Percentiles rank a stretch among this genome's conserved stretches.
These are phyloP conservation scores for Oophaga sylvatica DNA, from an alignment of 2,797 vertebrate species.

Conservation along the genomic window DNA sequence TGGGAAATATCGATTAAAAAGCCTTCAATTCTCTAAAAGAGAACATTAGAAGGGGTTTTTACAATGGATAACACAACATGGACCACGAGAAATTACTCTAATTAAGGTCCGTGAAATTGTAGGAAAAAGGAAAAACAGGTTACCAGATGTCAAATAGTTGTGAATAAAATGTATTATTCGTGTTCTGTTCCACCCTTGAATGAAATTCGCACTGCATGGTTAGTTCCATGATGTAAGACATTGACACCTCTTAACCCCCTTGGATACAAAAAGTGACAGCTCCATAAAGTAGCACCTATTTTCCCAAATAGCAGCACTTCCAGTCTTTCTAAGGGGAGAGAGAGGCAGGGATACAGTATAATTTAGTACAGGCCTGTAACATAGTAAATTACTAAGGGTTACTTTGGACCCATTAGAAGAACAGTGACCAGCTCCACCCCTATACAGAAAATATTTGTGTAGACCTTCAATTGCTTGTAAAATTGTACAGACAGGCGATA, in stretches of 20 bases:
- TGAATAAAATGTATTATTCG: neutral
- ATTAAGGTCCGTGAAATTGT: conserved; percentile 1
- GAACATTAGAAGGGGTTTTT: neutral
- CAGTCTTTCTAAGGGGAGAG: neutral
- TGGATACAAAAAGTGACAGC: neutral
- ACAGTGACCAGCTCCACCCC: no score
- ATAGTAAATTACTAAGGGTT: neutral
- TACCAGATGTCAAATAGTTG: neutral
- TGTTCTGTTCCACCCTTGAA: neutral
- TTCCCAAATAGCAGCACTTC: neutral
- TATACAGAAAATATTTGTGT: no score
- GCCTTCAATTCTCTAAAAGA: neutral
- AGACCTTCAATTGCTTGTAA: neutral
- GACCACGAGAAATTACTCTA: neutral
- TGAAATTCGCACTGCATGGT: neutral
- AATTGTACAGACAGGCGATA: neutral
- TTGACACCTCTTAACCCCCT: neutral
- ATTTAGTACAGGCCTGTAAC: neutral
- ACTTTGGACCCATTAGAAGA: neutral
- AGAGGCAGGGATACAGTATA: neutral
- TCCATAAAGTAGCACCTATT: neutral
- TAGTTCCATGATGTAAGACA: conserved; percentile 4
- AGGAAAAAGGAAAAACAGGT: neutral
- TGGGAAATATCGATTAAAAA: neutral
- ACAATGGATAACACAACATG: conserved; percentile 6